Conservation (phyloP, 2,888 invertebrate species). For the Clistopyga incitator region DNA sequence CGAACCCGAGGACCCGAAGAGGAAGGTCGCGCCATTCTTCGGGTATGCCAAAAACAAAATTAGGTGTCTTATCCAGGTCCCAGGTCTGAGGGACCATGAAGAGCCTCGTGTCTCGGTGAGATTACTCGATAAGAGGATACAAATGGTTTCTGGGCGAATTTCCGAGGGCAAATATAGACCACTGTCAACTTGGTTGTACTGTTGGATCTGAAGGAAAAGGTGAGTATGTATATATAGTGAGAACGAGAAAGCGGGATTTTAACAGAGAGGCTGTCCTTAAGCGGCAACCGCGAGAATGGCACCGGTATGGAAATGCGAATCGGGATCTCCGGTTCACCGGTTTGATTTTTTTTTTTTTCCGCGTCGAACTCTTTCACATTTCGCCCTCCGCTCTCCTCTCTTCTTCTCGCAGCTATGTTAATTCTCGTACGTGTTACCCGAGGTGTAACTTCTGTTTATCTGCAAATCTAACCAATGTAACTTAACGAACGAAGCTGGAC, state of each 20-base stretch:
- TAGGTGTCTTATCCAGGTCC: slow-evolving; percentile 38
- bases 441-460: slow-evolving; percentile 83
- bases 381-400: slow-evolving; percentile 7
- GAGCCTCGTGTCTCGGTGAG: slow-evolving; percentile 68
- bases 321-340: slow-evolving; percentile 53
- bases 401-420: slow-evolving; percentile 74
- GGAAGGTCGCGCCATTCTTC: slow-evolving; percentile 48
- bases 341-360: slow-evolving; percentile 57
- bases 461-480: slow-evolving; percentile 80
- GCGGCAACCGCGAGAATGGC: slow-evolving; percentile 73
- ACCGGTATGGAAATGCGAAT: slow-evolving; percentile 82
- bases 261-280: slow-evolving; percentile 55
- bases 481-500: slow-evolving; percentile 78
- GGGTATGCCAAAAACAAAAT: slow-evolving; percentile 14
- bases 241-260: slow-evolving; percentile 59
- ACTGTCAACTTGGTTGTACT: slow-evolving; percentile 69
- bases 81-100: slow-evolving; percentile 33
- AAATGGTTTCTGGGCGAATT: slow-evolving; percentile 76
- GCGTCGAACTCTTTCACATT: slow-evolving; percentile 46
- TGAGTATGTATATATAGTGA: slow-evolving; percentile 6
- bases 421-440: slow-evolving; percentile 80
- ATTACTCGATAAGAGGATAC: slow-evolving; percentile 78
- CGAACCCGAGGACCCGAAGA: neutral
- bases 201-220: slow-evolving; percentile 9
- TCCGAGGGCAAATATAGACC: slow-evolving; percentile 79